Evolutionary conservation across 2,888 invertebrate species (phyloP).

Genomic region (Malthinus seriepunctatus): DNA sequence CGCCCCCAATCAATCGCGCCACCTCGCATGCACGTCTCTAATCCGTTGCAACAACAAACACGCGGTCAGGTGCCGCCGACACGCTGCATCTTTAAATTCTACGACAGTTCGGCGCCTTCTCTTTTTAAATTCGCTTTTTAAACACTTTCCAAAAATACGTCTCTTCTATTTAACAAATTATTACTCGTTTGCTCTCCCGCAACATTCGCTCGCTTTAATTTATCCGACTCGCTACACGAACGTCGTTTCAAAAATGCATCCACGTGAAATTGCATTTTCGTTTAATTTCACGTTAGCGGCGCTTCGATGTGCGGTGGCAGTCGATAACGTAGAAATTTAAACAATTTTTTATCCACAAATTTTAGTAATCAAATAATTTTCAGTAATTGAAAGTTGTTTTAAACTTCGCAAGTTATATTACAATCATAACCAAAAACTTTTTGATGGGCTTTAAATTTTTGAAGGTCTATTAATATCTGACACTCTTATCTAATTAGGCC

Average conservation of each 20-base stretch:
- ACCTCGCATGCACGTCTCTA: conserved; percentile 42
- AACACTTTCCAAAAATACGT: not conserved
- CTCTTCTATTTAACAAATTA: not conserved
- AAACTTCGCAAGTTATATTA: too few species aligned
- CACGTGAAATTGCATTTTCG: too few species aligned
- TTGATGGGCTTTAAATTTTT: too few species aligned
- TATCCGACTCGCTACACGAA: not conserved
- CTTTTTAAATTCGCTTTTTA: not conserved
- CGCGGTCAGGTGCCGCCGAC: conserved; percentile 33
- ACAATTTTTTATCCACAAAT: too few species aligned
- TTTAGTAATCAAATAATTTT: too few species aligned
- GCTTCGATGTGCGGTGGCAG: too few species aligned
- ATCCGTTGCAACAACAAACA: conserved; percentile 35
- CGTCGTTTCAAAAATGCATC: not conserved
- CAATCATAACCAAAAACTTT: too few species aligned
- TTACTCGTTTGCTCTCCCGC: not conserved
- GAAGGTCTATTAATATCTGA: too few species aligned
- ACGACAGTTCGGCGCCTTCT: conserved; percentile 26
- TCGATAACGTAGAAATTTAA: too few species aligned
- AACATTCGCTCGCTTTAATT: not conserved
- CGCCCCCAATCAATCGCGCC: conserved; percentile 53
- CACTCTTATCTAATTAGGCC: too few species aligned
- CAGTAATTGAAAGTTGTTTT: too few species aligned
- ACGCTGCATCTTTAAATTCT: conserved; percentile 27
- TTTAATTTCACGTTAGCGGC: too few species aligned